Percentiles rank a stretch among this genome's conserved stretches.
These are phyloP conservation scores for Brachionus koreanus DNA, from an alignment of 1,140 invertebrate genomes.

Conservation along the genomic window DNA sequence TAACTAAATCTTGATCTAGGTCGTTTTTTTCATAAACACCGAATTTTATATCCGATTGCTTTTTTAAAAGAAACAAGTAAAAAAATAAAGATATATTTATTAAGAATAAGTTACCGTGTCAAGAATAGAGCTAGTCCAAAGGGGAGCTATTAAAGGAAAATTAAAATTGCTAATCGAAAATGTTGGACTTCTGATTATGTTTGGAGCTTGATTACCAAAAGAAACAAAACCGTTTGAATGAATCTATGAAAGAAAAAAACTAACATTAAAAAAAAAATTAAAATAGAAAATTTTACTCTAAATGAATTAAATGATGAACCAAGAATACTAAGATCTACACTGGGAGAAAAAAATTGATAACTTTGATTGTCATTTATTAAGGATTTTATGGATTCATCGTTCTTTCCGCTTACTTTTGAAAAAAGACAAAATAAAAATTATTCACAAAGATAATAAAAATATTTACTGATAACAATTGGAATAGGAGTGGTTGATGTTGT, in stretches of 20 bases:
- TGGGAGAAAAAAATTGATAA: neutral
- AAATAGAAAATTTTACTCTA: neutral
- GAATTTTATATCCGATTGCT: conserved; percentile 24
- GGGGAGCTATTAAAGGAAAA: conserved; percentile 6
- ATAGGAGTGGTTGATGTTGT: neutral
- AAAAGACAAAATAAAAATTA: too few relatives aligned
- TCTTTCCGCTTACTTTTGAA: neutral
- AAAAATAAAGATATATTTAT: neutral
- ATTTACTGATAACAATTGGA: neutral
- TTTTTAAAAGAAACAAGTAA: neutral
- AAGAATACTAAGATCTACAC: neutral
- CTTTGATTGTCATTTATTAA: neutral
- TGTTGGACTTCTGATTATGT: neutral
- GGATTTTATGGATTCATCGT: neutral
- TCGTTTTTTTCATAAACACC: neutral
- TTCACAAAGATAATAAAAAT: neutral
- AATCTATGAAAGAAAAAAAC: neutral
- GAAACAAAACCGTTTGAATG: conserved; percentile 29
- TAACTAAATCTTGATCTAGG: neutral
- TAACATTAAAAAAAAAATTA: neutral
- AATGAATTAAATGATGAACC: neutral
- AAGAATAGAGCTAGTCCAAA: conserved; percentile 7
- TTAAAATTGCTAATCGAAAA: conserved; percentile 31
- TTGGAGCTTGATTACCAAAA: neutral
- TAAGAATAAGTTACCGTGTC: neutral